Base-by-base conservation (phyloP, 2,113 vertebrate genomes). In the Urocynchramus pylzowi region DNA sequence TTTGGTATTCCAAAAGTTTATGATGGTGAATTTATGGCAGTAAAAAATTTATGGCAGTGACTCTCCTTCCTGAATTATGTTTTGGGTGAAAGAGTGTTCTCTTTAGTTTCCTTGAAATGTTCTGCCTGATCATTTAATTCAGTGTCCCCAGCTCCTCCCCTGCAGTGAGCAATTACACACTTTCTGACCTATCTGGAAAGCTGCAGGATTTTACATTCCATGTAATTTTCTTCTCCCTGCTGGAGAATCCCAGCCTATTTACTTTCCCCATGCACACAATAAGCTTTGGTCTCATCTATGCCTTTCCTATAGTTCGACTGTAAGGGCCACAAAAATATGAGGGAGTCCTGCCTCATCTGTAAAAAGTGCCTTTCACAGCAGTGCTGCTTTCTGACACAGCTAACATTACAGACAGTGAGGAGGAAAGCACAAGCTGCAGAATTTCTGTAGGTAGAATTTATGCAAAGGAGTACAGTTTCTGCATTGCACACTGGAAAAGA, bases 391-490 rank as follows among this genome's bases (percentile, higher is more conserved):
- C 57, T 89, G 74, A 56, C 74, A 49, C 0, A 0, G n/a, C 41
- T 75, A 52, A 73, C 21, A 27, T 53, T 68, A 78, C 33, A 80
- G n/a, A 13, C 28, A 54, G 56, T 30, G 52, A 68, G 44, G 28
- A 90, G 61, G 65, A 82, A 75, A 82, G 61, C 1, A 1, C 19
- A 73, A 53, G 42, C 39, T 68, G n/a, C 73, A 89, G 39, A 81
- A 87, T 70, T 67, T 77, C 83, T 77, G 60, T 45, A 71, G 22
- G 41, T 30, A 75, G 57, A 69, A 73, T 73, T 85, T 80, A 93
- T 85, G 91, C 63, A 94, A 74, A 94, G 84, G 8, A 22, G 11
- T 50, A 60, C 23, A 69, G 30, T 69, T 94, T 73, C 87, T 91
- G 77, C 78, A 83, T 14, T 87, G 50, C 11, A 0, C 65, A 26